These are phyloP conservation scores for Drosophila falleni DNA, from an alignment of 2,888 invertebrate genomes.

Conservation along the genomic window DNA sequence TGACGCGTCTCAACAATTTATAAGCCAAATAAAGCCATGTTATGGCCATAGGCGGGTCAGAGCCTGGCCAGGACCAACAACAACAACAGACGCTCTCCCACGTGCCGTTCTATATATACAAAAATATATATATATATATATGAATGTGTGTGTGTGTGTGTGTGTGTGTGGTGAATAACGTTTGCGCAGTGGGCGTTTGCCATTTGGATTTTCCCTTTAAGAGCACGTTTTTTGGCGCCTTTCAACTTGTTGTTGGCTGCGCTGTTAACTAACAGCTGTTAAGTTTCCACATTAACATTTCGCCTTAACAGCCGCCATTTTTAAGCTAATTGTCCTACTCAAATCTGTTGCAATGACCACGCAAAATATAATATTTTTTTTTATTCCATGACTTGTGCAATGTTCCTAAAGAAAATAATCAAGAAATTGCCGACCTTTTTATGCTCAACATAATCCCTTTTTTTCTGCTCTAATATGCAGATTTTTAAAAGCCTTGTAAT, in stretches of 20 bases:
- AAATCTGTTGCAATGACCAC: conserved; percentile 66
- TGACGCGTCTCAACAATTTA: conserved; percentile 59
- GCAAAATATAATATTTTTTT: conserved; percentile 48
- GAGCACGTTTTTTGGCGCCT: conserved; percentile 42
- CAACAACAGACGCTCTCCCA: conserved; percentile 37
- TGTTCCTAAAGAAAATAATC: conserved; percentile 32
- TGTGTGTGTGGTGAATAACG: conserved; percentile 55
- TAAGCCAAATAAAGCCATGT: conserved; percentile 69
- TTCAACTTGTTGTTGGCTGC: conserved; percentile 64
- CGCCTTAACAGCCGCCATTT: conserved; percentile 19
- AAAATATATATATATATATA: conserved; percentile 3
- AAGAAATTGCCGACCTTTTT: conserved; percentile 47
- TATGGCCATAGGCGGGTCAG: conserved; percentile 66
- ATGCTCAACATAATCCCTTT: conserved; percentile 1
- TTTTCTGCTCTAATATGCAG: conserved; percentile 2
- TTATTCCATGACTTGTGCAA: conserved; percentile 48
- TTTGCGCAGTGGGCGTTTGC: conserved; percentile 64
- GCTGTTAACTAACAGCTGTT: conserved; percentile 32
- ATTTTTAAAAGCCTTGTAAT: conserved; percentile 47
- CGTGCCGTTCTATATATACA: conserved; percentile 16
- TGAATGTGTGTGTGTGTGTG: conserved; percentile 13
- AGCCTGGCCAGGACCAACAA: conserved; percentile 10
- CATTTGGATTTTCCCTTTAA: conserved; percentile 40
- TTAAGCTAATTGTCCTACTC: conserved; percentile 57
- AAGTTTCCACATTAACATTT: conserved; percentile 29